phyloP scores from a whole-genome alignment of 2,888 invertebrate genomes.

The Philereme vetulata region DNA sequence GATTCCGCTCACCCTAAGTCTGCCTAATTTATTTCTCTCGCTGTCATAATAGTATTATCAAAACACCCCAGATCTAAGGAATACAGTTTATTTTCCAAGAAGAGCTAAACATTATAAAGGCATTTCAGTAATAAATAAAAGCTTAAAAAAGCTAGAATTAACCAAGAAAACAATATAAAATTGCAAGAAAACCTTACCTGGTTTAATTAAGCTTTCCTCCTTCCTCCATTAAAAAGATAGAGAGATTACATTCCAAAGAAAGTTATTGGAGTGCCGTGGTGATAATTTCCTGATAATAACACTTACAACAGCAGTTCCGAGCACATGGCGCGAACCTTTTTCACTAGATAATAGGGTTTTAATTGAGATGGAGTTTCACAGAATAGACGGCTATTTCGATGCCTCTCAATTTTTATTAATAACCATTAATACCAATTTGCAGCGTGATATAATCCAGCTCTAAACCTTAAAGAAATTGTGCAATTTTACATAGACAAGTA shows the following conservation, averaged over 20 bases:
- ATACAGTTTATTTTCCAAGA: too few species aligned
- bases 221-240: conserved; percentile 30
- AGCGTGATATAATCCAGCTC: conserved; percentile 37
- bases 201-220: conserved; percentile 41
- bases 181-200: conserved; percentile 32
- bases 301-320: conserved; percentile 55
- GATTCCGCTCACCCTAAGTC: too few species aligned
- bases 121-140: too few species aligned
- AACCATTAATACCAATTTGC: conserved; percentile 58
- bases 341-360: conserved; percentile 70
- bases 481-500: too few species aligned
- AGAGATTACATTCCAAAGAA: conserved; percentile 39
- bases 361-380: conserved; percentile 73
- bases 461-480: too few species aligned
- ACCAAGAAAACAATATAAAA: conserved; percentile 11
- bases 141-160: not conserved
- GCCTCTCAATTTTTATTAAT: conserved; percentile 71
- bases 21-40: too few species aligned
- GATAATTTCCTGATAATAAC: conserved; percentile 60
- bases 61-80: too few species aligned
- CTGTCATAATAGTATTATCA: too few species aligned
- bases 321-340: conserved; percentile 65
- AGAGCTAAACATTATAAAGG: too few species aligned
- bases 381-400: conserved; percentile 66
- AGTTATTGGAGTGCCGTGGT: conserved; percentile 43